phyloP scores from a whole-genome alignment of 2,113 vertebrate species.

The Sminthopsis crassicaudata region DNA sequence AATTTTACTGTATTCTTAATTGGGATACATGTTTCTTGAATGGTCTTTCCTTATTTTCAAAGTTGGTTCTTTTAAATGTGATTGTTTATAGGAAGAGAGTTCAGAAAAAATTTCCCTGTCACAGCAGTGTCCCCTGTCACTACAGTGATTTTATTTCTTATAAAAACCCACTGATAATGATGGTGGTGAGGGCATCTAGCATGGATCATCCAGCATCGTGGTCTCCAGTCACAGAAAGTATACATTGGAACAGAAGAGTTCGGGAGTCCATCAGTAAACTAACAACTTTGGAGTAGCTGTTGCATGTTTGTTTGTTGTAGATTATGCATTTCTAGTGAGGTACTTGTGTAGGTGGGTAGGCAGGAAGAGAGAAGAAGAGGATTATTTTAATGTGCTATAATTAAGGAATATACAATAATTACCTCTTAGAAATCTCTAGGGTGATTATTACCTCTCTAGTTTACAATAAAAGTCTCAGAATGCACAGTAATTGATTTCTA shows the following conservation, averaged over 20 bases:
- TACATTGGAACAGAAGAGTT: slow-evolving; percentile 54
- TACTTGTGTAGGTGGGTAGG: slow-evolving; percentile 13
- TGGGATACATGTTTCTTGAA: slow-evolving; percentile 70
- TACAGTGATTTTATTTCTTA: slow-evolving; percentile 36
- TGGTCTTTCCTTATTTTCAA: slow-evolving; percentile 66
- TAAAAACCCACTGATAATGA: slow-evolving; percentile 38
- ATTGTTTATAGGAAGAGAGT: slow-evolving; percentile 57
- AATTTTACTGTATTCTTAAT: slow-evolving; percentile 75
- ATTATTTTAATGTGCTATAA: slow-evolving; percentile 77
- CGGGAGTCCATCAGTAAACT: not conserved
- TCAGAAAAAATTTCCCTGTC: slow-evolving; percentile 52
- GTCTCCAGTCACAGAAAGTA: slow-evolving; percentile 67
- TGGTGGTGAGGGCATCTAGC: slow-evolving; percentile 34
- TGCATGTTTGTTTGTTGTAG: slow-evolving; percentile 70
- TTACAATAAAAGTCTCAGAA: slow-evolving; percentile 79
- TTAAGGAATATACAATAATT: slow-evolving; percentile 85
- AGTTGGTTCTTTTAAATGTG: slow-evolving; percentile 72
- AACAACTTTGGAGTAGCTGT: slow-evolving; percentile 54
- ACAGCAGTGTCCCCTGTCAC: slow-evolving; percentile 36
- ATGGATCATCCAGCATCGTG: slow-evolving; percentile 46
- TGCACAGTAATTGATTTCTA: slow-evolving; percentile 80
- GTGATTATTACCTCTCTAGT: slow-evolving; percentile 82
- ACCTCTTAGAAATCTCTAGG: slow-evolving; percentile 83
- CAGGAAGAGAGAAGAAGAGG: slow-evolving; percentile 54
- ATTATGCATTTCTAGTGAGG: slow-evolving; percentile 42